Conservation (phyloP, 2,888 invertebrate species). For the Thera britannica region DNA sequence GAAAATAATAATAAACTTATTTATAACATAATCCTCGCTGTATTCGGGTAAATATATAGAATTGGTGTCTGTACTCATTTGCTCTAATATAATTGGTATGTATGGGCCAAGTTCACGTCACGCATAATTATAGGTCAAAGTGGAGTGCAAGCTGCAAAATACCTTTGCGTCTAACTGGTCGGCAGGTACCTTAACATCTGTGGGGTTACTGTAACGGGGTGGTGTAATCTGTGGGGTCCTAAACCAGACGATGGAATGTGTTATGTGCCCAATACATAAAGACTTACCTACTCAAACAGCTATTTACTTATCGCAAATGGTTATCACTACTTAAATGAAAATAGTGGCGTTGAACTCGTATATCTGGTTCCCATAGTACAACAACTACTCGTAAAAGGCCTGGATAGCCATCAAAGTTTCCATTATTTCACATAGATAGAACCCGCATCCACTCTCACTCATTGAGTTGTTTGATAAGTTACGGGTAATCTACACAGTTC, state of each 20-base stretch:
- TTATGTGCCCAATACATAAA: slow-evolving; percentile 36
- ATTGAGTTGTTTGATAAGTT: neutral
- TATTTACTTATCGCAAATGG: slow-evolving; percentile 25
- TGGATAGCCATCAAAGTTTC: neutral
- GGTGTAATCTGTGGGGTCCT: too few relatives aligned
- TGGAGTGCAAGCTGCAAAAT: slow-evolving; percentile 46
- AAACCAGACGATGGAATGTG: slow-evolving; percentile 12
- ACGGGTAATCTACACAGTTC: neutral
- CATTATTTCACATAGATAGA: neutral
- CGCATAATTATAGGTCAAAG: slow-evolving; percentile 42
- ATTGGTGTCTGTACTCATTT: too few relatives aligned
- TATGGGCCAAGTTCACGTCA: neutral
- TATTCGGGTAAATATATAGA: too few relatives aligned
- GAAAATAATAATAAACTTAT: too few relatives aligned
- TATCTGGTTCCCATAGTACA: too few relatives aligned
- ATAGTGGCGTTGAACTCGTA: neutral
- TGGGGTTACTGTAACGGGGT: too few relatives aligned
- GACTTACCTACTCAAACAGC: slow-evolving; percentile 4
- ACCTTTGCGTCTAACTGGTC: slow-evolving; percentile 29
- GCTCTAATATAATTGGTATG: neutral
- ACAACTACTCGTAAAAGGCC: too few relatives aligned
- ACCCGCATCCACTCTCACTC: neutral
- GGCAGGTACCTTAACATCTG: slow-evolving; percentile 23
- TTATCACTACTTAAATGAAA: slow-evolving; percentile 6
- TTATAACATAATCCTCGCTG: too few relatives aligned